phyloP scores from a whole-genome alignment of 2,113 vertebrate species.

The Tenrec ecaudatus region DNA sequence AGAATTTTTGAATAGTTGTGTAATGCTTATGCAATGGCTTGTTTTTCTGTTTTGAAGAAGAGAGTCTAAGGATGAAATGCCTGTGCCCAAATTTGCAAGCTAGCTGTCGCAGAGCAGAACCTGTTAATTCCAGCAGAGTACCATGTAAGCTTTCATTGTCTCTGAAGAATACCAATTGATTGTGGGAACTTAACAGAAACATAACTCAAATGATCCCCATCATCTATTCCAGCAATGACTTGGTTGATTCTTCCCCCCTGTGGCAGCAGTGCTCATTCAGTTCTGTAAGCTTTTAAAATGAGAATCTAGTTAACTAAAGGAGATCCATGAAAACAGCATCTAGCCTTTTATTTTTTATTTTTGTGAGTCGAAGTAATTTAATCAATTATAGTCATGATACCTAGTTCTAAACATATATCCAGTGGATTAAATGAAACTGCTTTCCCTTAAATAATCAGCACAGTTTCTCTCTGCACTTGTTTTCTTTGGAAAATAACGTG shows the following conservation, averaged over 20 bases:
- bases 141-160: constrained; percentile 53
- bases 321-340: constrained; percentile 28
- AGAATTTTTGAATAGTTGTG: background rate
- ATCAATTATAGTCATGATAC: background rate
- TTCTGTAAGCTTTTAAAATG: constrained; percentile 52
- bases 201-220: constrained; percentile 45
- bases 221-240: background rate
- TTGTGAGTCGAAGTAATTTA: constrained; percentile 48
- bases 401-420: background rate
- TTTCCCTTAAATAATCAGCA: constrained; percentile 3
- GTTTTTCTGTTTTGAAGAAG: constrained; percentile 60
- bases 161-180: constrained; percentile 64
- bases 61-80: constrained; percentile 64
- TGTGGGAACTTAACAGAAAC: constrained; percentile 48
- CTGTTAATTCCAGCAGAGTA: constrained; percentile 64
- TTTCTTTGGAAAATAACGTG: constrained; percentile 55
- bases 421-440: constrained; percentile 40
- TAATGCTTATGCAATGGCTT: constrained; percentile 17
- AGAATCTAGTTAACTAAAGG: constrained; percentile 59
- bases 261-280: constrained; percentile 30
- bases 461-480: constrained; percentile 2
- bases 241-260: constrained; percentile 25
- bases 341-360: background rate
- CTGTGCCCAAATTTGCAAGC: constrained; percentile 49
- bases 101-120: constrained; percentile 49